Evolutionary conservation across 2,113 vertebrate genomes (phyloP).

Genomic region (Oncorhynchus kisutch): DNA sequence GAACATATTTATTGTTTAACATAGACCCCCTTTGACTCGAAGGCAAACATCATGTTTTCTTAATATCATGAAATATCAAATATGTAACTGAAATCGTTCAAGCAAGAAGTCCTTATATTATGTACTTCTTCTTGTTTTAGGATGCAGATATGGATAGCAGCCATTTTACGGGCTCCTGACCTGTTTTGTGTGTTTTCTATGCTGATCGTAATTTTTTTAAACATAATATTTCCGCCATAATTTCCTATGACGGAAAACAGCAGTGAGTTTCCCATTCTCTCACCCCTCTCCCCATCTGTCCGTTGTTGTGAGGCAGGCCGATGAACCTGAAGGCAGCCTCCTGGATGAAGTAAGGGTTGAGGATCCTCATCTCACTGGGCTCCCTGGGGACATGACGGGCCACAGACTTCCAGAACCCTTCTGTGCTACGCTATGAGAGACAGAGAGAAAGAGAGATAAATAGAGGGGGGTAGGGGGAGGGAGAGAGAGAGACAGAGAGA

Average conservation of each 20-base stretch:
- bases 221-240: no score
- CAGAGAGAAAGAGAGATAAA: conserved; percentile 5
- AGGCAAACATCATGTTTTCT: no score
- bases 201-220: no score
- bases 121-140: no score
- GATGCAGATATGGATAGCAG: conserved; percentile 4
- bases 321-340: conserved; percentile 93
- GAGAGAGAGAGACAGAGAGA: not conserved
- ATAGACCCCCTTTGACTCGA: no score
- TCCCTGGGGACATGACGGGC: conserved; percentile 84
- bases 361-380: conserved; percentile 85
- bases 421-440: conserved; percentile 76
- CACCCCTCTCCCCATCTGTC: conserved; percentile 91
- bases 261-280: conserved; percentile 44
- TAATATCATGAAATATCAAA: no score
- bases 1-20: no score
- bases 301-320: conserved; percentile 87
- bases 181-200: no score
- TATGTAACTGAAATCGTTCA: no score
- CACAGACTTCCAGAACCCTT: conserved; percentile 94
- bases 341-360: conserved; percentile 93
- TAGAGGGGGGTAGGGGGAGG: not conserved
- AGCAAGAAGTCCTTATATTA: no score
- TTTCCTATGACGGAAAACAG: no score
- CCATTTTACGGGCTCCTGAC: no score